phyloP scores from a whole-genome alignment of 2,797 vertebrate genomes.

The Hirundo rustica region DNA sequence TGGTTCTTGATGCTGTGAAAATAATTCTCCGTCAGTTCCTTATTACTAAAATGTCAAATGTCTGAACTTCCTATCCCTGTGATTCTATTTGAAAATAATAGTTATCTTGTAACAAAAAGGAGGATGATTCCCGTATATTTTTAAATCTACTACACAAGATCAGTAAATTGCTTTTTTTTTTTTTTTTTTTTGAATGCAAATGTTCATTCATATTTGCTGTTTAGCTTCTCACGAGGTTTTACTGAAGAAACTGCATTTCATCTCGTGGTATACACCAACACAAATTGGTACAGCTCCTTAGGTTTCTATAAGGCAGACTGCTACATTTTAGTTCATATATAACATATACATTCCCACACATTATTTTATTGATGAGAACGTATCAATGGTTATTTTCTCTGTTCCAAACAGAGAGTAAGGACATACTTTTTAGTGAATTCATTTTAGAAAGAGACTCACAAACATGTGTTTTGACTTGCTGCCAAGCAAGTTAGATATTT shows the following conservation, averaged over 20 bases:
- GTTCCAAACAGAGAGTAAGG: background rate
- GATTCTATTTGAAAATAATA: background rate
- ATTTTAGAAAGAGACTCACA: background rate
- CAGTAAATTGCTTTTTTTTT: background rate
- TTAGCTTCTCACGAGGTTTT: background rate
- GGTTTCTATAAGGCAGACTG: background rate
- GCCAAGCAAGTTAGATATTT: background rate
- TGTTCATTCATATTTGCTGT: background rate
- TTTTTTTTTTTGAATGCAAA: background rate
- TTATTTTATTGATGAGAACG: background rate
- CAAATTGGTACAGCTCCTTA: background rate
- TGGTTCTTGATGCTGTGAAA: background rate
- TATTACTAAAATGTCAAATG: background rate
- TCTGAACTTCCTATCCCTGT: background rate
- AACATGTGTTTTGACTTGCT: background rate
- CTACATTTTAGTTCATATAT: background rate
- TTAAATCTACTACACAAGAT: background rate
- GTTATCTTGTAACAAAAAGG: background rate
- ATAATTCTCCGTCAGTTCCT: background rate
- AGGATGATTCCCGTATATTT: background rate
- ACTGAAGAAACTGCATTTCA: background rate
- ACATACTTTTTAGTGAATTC: background rate
- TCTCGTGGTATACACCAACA: background rate
- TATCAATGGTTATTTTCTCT: background rate
- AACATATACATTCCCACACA: background rate